A percentile compares a stretch with the other conserved stretches of the same genome.
These are phyloP conservation scores for Entomyzon cyanotis DNA, from an alignment of 2,113 vertebrate genomes.

Conservation along the genomic window DNA sequence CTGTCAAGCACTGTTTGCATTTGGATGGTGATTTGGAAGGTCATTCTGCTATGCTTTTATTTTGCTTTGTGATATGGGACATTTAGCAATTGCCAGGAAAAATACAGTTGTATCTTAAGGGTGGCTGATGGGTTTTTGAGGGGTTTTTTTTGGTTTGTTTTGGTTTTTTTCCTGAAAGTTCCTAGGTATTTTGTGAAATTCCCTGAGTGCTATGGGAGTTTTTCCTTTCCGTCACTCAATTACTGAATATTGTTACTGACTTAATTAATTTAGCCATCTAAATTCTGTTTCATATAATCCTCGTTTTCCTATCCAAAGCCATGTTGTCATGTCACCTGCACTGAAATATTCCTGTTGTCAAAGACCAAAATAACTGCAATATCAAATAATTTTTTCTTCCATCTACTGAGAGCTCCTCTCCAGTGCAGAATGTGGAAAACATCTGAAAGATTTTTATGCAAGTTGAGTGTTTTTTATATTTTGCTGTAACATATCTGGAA, in stretches of 20 bases:
- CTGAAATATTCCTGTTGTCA: not conserved
- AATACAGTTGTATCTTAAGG: not conserved
- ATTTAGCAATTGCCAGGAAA: not conserved
- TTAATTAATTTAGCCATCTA: not conserved
- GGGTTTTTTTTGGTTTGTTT: not conserved
- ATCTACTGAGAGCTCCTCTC: not conserved
- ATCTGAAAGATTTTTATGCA: not conserved
- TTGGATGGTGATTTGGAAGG: not conserved
- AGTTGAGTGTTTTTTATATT: not conserved
- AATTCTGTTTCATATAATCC: not conserved
- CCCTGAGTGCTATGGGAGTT: not conserved
- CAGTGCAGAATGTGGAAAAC: not conserved
- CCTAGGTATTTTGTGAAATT: not conserved
- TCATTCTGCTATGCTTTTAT: not conserved
- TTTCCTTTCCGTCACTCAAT: not conserved
- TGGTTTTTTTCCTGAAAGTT: not conserved
- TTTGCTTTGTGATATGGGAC: conserved; percentile 3
- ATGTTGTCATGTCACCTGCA: not conserved
- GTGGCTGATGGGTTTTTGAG: not conserved
- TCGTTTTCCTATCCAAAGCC: not conserved
- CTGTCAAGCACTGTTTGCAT: not conserved
- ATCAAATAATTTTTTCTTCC: not conserved
- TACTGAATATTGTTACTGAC: not conserved
- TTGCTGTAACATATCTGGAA: not conserved
- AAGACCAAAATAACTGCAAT: not conserved